Conservation (phyloP, 2,797 vertebrate species). For the Danio aesculapii region DNA sequence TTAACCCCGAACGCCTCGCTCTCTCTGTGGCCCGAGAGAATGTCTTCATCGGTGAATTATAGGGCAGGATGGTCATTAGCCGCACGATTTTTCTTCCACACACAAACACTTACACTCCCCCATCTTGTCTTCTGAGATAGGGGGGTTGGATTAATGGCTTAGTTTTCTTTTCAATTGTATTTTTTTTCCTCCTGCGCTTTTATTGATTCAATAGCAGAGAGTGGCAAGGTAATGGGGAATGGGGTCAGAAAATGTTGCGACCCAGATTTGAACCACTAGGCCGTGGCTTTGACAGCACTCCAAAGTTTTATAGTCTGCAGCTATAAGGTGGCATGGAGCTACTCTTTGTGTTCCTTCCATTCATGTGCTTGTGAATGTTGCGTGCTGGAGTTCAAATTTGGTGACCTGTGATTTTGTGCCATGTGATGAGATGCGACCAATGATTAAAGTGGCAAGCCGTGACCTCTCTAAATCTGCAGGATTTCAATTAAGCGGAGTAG, state of each 20-base stretch:
- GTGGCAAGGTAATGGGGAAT: not conserved
- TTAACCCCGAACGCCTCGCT: conserved; percentile 44
- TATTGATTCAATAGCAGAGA: conserved; percentile 13
- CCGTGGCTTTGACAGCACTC: not conserved
- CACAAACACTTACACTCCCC: not conserved
- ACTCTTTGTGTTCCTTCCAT: not conserved
- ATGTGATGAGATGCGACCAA: too few relatives aligned
- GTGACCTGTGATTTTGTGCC: too few relatives aligned
- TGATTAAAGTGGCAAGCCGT: too few relatives aligned
- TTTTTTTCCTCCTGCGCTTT: not conserved
- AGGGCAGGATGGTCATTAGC: conserved; percentile 51
- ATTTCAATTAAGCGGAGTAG: too few relatives aligned
- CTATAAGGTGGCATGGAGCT: not conserved
- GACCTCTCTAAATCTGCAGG: too few relatives aligned
- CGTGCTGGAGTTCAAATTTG: too few relatives aligned
- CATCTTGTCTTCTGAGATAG: conserved; percentile 4
- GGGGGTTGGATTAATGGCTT: conserved; percentile 3
- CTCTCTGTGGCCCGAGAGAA: conserved; percentile 35
- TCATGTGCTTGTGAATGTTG: not conserved
- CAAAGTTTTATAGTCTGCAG: not conserved
- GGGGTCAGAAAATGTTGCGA: conserved; percentile 2
- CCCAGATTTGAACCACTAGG: not conserved
- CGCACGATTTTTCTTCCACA: conserved; percentile 12
- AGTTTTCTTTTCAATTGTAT: conserved; percentile 18
- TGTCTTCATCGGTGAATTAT: conserved; percentile 53